These are phyloP conservation scores for Aspiorhynchus laticeps DNA, from an alignment of 2,113 vertebrate species.

Conservation along the genomic window DNA sequence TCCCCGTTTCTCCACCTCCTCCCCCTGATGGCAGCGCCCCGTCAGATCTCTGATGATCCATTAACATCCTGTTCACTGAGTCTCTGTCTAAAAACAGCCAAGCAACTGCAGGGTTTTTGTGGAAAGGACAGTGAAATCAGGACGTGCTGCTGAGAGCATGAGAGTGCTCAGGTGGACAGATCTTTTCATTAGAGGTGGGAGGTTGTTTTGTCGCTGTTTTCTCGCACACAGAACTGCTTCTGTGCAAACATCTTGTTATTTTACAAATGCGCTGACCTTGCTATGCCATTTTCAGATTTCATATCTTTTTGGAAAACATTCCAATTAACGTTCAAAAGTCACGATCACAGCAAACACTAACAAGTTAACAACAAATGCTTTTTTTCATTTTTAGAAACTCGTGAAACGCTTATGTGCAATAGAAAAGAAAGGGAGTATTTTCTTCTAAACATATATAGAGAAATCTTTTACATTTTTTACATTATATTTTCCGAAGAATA, in stretches of 20 bases:
- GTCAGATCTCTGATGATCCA: constrained; percentile 48
- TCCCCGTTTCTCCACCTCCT: constrained; percentile 37
- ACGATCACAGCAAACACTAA: background rate
- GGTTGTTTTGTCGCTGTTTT: background rate
- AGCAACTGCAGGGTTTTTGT: background rate
- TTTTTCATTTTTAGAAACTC: background rate
- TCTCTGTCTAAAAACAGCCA: constrained; percentile 25
- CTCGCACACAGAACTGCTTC: background rate
- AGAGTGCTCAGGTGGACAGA: constrained; percentile 23
- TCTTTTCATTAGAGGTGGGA: constrained; percentile 26
- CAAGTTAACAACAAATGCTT: background rate
- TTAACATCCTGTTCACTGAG: constrained; percentile 42
- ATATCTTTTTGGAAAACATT: constrained; percentile 24
- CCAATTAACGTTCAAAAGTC: background rate
- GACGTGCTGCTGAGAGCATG: constrained; percentile 19
- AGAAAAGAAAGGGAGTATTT: constrained; percentile 1
- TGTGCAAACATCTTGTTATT: constrained; percentile 30
- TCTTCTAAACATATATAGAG: background rate
- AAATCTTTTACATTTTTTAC: background rate
- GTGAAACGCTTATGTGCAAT: background rate
- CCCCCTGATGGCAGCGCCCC: constrained; percentile 23
- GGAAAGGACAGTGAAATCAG: constrained; percentile 22
- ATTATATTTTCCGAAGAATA: background rate
- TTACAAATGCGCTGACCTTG: background rate
- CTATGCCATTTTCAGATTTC: constrained; percentile 21